Conservation (phyloP, 1,140 invertebrate genomes). For the Ditylenchus dipsaci region DNA sequence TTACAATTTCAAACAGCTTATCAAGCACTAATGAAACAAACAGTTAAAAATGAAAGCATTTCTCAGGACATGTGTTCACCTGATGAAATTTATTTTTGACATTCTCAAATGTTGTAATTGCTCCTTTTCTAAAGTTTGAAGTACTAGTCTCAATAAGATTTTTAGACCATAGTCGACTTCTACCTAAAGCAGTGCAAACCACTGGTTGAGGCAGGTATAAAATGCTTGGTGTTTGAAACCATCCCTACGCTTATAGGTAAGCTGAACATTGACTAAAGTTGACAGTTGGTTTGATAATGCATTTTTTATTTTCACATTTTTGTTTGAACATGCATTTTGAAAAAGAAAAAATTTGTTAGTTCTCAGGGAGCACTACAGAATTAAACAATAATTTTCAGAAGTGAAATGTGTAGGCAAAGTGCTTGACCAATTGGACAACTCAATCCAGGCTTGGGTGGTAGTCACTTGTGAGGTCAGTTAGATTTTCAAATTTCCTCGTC, state of each 20-base stretch:
- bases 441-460: slow-evolving; percentile 60
- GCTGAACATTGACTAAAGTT: not conserved
- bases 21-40: no score
- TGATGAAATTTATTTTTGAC: no score
- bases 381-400: no score
- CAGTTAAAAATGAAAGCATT: no score
- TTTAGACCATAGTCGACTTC: slow-evolving; percentile 68
- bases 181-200: slow-evolving; percentile 73
- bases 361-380: no score
- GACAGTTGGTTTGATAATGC: no score
- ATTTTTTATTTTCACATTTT: not conserved
- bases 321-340: not conserved
- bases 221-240: slow-evolving; percentile 80
- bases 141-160: no score
- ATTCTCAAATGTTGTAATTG: no score
- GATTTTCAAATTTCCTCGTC: no score
- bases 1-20: no score
- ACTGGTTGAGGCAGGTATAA: slow-evolving; percentile 72
- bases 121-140: no score
- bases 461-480: slow-evolving; percentile 43
- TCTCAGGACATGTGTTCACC: not conserved
- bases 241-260: slow-evolving; percentile 69
- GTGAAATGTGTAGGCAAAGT: slow-evolving; percentile 74
- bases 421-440: slow-evolving; percentile 68
- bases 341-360: not conserved